A percentile compares a stretch with the other conserved stretches of the same genome.
Conservation (phyloP, 2,113 vertebrate species). For the Anhinga anhinga region DNA sequence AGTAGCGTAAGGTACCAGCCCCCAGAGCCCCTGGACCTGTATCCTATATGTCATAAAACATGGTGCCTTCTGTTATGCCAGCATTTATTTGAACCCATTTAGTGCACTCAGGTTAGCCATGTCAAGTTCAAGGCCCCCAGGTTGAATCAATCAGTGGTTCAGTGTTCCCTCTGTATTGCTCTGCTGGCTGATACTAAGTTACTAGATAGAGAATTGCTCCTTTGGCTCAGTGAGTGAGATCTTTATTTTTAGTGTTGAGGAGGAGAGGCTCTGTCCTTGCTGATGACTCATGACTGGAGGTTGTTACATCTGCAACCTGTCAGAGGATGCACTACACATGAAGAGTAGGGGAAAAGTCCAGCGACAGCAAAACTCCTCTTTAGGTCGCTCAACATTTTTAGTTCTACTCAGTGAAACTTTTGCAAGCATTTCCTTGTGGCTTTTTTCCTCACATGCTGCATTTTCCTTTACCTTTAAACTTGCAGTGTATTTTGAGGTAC, state of each 20-base stretch:
- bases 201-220: not conserved
- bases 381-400: not conserved
- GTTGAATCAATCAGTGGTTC: constrained; percentile 10
- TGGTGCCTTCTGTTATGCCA: not conserved
- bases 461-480: not conserved
- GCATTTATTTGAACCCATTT: not conserved
- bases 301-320: not conserved
- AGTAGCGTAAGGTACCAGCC: not conserved
- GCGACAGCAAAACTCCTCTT: not conserved
- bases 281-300: constrained; percentile 7
- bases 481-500: not conserved
- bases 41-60: not conserved
- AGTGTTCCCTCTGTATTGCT: not conserved
- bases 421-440: not conserved
- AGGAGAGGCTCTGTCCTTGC: not conserved
- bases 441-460: not conserved
- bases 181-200: not conserved
- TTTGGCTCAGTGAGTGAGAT: not conserved
- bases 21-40: not conserved
- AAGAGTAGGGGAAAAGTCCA: not conserved
- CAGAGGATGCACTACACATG: not conserved
- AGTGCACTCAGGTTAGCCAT: not conserved
- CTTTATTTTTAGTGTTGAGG: not conserved
- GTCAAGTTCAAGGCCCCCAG: constrained; percentile 3
- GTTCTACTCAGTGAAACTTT: not conserved